Conservation (phyloP, 2,888 invertebrate species). For the Orchesella flavescens region DNA sequence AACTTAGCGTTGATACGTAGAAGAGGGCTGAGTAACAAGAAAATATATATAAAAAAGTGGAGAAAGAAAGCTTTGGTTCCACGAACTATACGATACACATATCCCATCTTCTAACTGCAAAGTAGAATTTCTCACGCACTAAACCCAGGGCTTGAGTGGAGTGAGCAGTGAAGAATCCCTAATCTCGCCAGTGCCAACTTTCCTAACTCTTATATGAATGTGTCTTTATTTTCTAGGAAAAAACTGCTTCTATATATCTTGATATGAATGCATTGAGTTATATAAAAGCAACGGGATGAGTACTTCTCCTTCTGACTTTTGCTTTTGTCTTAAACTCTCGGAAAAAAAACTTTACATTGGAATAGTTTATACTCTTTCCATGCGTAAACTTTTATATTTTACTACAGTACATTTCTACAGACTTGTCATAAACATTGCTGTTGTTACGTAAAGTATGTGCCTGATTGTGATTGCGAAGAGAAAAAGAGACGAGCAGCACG, state of each 20-base stretch:
- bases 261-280: background rate
- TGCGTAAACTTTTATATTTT: too few species aligned
- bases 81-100: too few species aligned
- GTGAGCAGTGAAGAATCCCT: background rate
- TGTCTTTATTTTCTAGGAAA: slow-evolving; percentile 3
- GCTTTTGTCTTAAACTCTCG: slow-evolving; percentile 34
- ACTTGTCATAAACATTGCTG: slow-evolving; percentile 32
- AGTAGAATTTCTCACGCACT: background rate
- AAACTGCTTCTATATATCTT: background rate
- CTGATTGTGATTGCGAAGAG: background rate
- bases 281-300: background rate
- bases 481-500: background rate
- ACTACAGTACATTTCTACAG: background rate
- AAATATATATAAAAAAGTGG: too few species aligned
- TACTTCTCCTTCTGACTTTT: slow-evolving; percentile 1
- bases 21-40: too few species aligned
- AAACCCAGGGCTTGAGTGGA: background rate
- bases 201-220: background rate
- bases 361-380: slow-evolving; percentile 17
- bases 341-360: background rate
- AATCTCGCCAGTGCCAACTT: slow-evolving; percentile 17
- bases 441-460: slow-evolving; percentile 16
- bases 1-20: too few species aligned
- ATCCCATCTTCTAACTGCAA: too few species aligned
- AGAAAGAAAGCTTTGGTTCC: too few species aligned